Evolutionary conservation across 2,888 invertebrate species (phyloP).

Genomic region (Oithona nana): DNA sequence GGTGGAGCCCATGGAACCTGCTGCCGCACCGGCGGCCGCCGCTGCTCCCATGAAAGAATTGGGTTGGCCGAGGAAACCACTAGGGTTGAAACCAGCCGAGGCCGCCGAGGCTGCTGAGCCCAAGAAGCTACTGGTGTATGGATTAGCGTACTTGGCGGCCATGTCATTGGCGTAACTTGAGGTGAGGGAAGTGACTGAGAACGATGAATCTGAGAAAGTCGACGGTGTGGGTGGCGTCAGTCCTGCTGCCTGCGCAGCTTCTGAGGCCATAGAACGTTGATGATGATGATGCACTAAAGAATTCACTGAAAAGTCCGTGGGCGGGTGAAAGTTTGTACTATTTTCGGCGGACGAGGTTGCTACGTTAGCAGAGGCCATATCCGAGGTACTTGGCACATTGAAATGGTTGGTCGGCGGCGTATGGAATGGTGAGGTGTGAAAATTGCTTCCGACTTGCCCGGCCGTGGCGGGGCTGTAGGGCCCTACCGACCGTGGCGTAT

Average conservation of each 20-base stretch:
- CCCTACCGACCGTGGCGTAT: constrained; percentile 19
- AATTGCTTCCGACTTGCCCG: too few relatives aligned
- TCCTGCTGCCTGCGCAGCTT: constrained; percentile 16
- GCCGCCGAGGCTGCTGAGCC: not conserved
- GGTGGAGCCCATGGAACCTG: not conserved
- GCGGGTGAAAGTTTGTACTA: constrained; percentile 32
- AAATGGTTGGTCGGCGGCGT: constrained; percentile 21
- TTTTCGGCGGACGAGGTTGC: constrained; percentile 24
- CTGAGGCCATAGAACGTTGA: constrained; percentile 5
- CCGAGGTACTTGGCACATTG: constrained; percentile 22
- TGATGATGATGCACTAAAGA: constrained; percentile 23
- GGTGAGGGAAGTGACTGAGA: constrained; percentile 21
- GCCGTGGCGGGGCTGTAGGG: constrained; percentile 20
- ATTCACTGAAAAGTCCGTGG: constrained; percentile 21
- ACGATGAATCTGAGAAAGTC: constrained; percentile 20
- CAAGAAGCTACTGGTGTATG: not conserved
- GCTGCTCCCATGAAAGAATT: not conserved
- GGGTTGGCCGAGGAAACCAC: not conserved
- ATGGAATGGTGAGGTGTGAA: constrained; percentile 20
- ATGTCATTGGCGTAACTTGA: not conserved
- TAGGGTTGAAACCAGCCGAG: not conserved
- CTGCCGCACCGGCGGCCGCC: not conserved
- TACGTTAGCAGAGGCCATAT: not conserved
- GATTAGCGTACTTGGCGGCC: not conserved
- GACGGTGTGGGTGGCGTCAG: too few relatives aligned